These are phyloP conservation scores for Peromyscus leucopus DNA, from an alignment of 2,113 vertebrate genomes.

Conservation along the genomic window DNA sequence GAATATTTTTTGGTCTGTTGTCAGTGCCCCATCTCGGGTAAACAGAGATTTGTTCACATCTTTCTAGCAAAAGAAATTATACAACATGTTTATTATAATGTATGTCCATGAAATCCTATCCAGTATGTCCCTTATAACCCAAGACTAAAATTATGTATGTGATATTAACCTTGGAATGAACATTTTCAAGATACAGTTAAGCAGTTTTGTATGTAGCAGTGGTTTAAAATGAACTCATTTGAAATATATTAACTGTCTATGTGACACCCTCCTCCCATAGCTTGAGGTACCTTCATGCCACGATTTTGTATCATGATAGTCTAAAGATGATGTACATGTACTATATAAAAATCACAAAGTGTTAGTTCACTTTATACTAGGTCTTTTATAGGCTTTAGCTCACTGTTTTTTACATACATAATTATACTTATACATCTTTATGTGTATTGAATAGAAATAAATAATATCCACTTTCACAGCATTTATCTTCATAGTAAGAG, in stretches of 20 bases:
- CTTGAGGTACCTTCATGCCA: background rate
- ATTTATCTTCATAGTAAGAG: slow-evolving; percentile 54
- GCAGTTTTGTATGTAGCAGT: background rate
- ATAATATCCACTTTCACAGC: background rate
- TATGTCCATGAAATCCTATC: background rate
- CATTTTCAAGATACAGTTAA: slow-evolving; percentile 32
- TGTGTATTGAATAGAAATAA: background rate
- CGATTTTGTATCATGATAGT: slow-evolving; percentile 29
- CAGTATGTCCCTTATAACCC: background rate
- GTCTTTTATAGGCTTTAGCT: slow-evolving; percentile 42
- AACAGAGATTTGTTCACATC: background rate
- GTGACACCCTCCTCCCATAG: background rate
- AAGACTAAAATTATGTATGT: slow-evolving; percentile 33
- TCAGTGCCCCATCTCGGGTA: too few relatives aligned
- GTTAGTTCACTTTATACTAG: slow-evolving; percentile 19
- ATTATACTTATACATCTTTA: background rate
- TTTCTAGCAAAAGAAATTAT: background rate
- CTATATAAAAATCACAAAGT: slow-evolving; percentile 10
- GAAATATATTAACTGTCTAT: background rate
- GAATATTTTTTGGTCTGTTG: background rate
- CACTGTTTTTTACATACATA: background rate
- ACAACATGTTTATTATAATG: background rate
- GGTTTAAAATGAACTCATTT: slow-evolving; percentile 33
- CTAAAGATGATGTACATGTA: background rate
- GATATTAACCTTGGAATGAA: slow-evolving; percentile 1